A percentile compares a stretch with the other conserved stretches of the same genome.
Conservation (phyloP, 2,797 vertebrate species). For the Falco berigora region DNA sequence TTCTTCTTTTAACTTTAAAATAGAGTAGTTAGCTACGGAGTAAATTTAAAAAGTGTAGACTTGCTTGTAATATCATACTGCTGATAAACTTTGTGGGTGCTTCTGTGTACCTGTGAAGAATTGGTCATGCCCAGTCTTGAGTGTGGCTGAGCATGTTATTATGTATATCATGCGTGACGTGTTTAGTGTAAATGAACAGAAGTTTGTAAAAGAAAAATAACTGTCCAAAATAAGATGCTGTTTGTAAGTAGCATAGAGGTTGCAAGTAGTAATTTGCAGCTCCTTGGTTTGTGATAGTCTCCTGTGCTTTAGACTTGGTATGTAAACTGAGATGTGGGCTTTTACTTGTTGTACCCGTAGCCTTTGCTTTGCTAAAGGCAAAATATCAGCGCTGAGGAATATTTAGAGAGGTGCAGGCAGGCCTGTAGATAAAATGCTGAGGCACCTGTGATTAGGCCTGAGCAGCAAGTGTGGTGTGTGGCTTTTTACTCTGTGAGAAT, state of each 20-base stretch:
- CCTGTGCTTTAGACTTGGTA: background rate
- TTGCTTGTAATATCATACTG: background rate
- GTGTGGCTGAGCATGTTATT: background rate
- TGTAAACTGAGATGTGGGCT: background rate
- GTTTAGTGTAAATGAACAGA: background rate
- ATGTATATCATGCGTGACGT: background rate
- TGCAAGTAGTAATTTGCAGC: background rate
- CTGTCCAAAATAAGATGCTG: background rate
- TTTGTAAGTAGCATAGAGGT: background rate
- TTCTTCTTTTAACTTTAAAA: background rate
- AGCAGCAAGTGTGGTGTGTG: background rate
- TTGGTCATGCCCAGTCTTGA: fast-evolving
- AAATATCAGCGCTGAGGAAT: background rate
- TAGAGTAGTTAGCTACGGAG: background rate
- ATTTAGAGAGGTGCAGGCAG: background rate
- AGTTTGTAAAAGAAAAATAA: background rate
- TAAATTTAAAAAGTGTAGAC: background rate
- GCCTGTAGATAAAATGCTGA: background rate
- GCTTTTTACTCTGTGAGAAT: background rate
- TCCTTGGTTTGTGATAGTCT: background rate
- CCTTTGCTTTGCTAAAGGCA: background rate
- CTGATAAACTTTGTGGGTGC: background rate
- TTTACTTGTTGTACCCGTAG: background rate
- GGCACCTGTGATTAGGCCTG: background rate
- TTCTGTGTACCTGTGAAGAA: background rate